Percentiles rank a stretch among this genome's conserved stretches.
These are phyloP conservation scores for Eugnorisma glareosa DNA, from an alignment of 2,888 invertebrate genomes.

Conservation along the genomic window DNA sequence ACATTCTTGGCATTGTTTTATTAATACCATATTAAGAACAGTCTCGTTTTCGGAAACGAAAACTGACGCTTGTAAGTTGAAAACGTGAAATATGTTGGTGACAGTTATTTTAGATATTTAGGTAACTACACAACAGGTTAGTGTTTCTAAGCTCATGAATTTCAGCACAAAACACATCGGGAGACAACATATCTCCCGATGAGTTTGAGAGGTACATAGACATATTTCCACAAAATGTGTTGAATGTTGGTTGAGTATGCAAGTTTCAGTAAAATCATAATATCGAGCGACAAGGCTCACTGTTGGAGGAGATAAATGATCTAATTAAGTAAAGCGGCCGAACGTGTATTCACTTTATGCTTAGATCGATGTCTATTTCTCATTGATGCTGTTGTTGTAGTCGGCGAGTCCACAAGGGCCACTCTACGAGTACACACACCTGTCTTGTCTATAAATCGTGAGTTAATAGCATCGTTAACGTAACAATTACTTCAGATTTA, in stretches of 20 bases:
- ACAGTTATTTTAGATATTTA: not conserved
- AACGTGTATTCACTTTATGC: constrained; percentile 82
- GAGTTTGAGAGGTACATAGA: too few species aligned
- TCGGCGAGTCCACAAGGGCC: constrained; percentile 70
- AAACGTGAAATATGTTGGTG: not conserved
- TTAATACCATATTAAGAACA: not conserved
- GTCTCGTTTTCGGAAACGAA: not conserved
- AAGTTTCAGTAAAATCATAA: constrained; percentile 17
- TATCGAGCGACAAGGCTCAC: constrained; percentile 31
- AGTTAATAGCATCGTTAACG: constrained; percentile 77
- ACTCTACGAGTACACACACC: constrained; percentile 70
- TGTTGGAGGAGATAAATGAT: constrained; percentile 77
- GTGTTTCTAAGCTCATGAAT: not conserved
- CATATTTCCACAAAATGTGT: not conserved
- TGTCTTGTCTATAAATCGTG: constrained; percentile 78
- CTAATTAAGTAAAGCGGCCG: constrained; percentile 78
- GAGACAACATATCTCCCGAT: not conserved
- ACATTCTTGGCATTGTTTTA: constrained; percentile 1
- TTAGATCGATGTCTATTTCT: constrained; percentile 81
- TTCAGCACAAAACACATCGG: constrained; percentile 1
- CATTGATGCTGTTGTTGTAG: constrained; percentile 75
- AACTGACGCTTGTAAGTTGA: not conserved
- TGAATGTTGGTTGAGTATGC: not conserved
- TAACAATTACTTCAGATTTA: constrained; percentile 78
- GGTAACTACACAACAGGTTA: not conserved